phyloP scores from a whole-genome alignment of 2,888 invertebrate genomes.

The Unio pictorum region DNA sequence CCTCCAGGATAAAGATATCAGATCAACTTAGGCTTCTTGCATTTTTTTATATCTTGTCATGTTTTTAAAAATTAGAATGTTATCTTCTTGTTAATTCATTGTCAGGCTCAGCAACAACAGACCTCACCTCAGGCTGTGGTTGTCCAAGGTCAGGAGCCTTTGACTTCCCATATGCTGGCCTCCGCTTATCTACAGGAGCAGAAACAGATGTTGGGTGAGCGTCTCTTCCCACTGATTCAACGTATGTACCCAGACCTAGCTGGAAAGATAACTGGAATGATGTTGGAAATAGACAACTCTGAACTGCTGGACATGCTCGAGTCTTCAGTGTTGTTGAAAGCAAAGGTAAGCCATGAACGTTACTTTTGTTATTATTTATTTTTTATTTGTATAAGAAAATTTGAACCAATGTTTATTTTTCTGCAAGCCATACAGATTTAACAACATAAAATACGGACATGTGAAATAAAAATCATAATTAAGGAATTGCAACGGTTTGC shows the following conservation, averaged over 20 bases:
- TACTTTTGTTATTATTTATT: no score
- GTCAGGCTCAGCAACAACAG: not conserved
- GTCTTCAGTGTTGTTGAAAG: slow-evolving; percentile 93
- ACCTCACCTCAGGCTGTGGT: slow-evolving; percentile 82
- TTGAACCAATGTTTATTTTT: no score
- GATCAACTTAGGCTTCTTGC: no score
- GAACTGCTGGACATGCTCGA: slow-evolving; percentile 98
- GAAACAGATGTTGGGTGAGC: slow-evolving; percentile 99
- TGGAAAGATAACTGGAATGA: slow-evolving; percentile 99
- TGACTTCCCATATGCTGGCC: slow-evolving; percentile 97
- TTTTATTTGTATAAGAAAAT: no score
- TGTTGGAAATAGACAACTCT: slow-evolving; percentile 98
- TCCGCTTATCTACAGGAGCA: slow-evolving; percentile 96
- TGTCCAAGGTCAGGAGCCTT: slow-evolving; percentile 90
- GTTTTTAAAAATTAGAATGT: no score
- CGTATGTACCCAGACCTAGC: slow-evolving; percentile 92
- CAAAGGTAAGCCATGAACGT: slow-evolving; percentile 78
- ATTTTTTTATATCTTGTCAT: not conserved
- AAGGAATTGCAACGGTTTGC: no score
- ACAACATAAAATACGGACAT: no score
- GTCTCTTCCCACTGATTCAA: slow-evolving; percentile 94
- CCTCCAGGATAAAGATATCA: not conserved
- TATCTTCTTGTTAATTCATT: no score
- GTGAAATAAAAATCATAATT: no score
- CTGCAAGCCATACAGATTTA: no score